Evolutionary conservation across 2,113 vertebrate genomes (phyloP), one percentile per base, ranked within the genome.

Genomic region (Grantiella picta): DNA sequence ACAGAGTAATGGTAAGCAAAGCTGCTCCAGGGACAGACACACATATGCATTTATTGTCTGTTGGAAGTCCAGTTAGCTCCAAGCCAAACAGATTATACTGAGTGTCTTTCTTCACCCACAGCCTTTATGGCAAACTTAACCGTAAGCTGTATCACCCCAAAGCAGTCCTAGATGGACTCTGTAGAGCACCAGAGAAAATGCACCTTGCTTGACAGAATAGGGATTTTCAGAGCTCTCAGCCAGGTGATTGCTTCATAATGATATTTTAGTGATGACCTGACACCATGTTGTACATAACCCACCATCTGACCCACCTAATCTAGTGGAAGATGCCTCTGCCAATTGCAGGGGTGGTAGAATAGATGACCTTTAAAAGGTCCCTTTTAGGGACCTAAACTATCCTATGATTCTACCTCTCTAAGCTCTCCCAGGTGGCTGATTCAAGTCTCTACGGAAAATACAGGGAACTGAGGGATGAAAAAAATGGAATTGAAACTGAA

Each of bases 51-150:
- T 18, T 72, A 49, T 69, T 69, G 21, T 20, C 33, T 71, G 80
- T 69, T 42, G 3, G 27, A 63, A 66, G 24, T 53, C 61, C 29
- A 35, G 21, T 65, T 83, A 79, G 10, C 18, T 95, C 19, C 21
- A 82, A 61, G 42, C 7, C 31, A 69, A 87, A 29, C 10, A 56
- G 42, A 31, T 50, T 50, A 31, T 4, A 7, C 22, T 42, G 19
- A 2, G 4, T 33, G 31, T 57, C 18, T 29, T 88, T 69, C 54
- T 75, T 23, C 33, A 57, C 18, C 57, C 0, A 1, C 6, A 59
- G 16, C 31, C 12, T 79, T 72, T 54, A 59, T 11, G 24, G 4
- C 3, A 0, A 1, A 38, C 4, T 47, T n/a, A 5, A 1, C 7
- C 8, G 5, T 35, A 87, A 76, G 1, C 2, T 50, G 0, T 35